A percentile compares a stretch with the other conserved stretches of the same genome.
These are phyloP conservation scores for Theretra japonica DNA, from an alignment of 2,888 invertebrate genomes.

Conservation along the genomic window DNA sequence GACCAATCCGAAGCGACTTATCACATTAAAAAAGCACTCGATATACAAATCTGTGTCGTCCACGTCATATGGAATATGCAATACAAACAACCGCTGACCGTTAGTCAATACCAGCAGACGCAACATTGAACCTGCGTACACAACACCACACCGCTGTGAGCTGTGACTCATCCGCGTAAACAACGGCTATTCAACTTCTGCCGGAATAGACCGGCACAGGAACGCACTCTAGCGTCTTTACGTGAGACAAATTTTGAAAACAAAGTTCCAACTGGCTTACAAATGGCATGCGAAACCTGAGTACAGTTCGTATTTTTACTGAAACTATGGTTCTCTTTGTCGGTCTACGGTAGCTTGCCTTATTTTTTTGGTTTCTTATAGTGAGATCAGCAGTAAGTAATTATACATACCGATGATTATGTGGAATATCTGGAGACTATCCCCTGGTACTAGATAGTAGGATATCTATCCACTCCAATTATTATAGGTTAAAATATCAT, in stretches of 20 bases:
- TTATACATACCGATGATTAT: no score
- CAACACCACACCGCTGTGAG: slow-evolving; percentile 20
- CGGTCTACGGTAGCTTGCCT: no score
- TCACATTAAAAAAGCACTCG: no score
- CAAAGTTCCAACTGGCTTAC: background rate
- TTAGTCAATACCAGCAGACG: slow-evolving; percentile 2
- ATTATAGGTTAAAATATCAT: no score
- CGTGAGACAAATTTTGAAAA: background rate
- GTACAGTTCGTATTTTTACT: no score
- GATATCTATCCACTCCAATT: no score
- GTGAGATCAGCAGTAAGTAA: no score
- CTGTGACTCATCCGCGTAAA: slow-evolving; percentile 31
- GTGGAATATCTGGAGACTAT: no score
- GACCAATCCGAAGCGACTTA: no score
- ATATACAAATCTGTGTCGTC: background rate
- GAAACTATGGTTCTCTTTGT: no score
- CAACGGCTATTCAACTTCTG: slow-evolving; percentile 29
- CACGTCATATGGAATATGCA: background rate
- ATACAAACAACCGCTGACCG: background rate
- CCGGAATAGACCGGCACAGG: slow-evolving; percentile 17
- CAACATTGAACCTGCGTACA: slow-evolving; percentile 30
- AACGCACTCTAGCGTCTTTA: background rate
- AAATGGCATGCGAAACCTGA: background rate
- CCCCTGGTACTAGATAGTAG: no score
- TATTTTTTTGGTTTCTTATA: no score